Evolutionary conservation across 2,113 vertebrate genomes (phyloP), one percentile per base, ranked within the genome.

Genomic region (Irena cyanogastra): DNA sequence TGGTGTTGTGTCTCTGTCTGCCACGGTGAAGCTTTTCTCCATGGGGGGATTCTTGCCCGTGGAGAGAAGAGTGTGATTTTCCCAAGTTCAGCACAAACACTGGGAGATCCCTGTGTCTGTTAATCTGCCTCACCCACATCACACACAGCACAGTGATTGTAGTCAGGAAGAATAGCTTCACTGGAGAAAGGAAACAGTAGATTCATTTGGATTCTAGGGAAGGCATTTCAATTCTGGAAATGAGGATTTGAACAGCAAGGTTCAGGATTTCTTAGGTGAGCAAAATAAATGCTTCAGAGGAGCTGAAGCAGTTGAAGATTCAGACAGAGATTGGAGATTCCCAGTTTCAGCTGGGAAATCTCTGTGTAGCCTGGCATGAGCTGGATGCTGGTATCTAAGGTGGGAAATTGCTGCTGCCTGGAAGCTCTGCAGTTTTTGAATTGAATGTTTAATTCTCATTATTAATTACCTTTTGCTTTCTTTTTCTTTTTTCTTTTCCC

Each of bases 401-500:
- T 31, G 6, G 35, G 52, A 70, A 63, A 19, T 27, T 1, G 4
- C 76, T 77, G 33, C 56, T 47, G 20, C 0, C 2, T 78, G 39
- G 22, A 27, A 54, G 37, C 45, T 69, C 71, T 83, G 60, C 71
- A 69, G 45, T 54, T 93, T 60, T 89, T 82, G 53, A 91, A 31
- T 16, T 60, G n/a, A 71, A 39, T 16, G 9, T 61, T 74, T 75
- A 41, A 70, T 85, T 88, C 23, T 83, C 22, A 2, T 88, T 88
- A 50, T 71, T 97, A 97, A 97, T 93, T 49, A 70, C 45, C 17
- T 80, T 95, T 93, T 88, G 59, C 60, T 83, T 94, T 87, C 14
- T 69, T 94, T 92, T 95, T 97, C 13, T 97, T 83, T 97, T 83
- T 49, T 78, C 94, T 91, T 81, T 89, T 91, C 79, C 72, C 70